Percentiles rank a stretch among this genome's conserved stretches.
These are phyloP conservation scores for Tortricodes alternella DNA, from an alignment of 2,888 invertebrate species.

Conservation along the genomic window DNA sequence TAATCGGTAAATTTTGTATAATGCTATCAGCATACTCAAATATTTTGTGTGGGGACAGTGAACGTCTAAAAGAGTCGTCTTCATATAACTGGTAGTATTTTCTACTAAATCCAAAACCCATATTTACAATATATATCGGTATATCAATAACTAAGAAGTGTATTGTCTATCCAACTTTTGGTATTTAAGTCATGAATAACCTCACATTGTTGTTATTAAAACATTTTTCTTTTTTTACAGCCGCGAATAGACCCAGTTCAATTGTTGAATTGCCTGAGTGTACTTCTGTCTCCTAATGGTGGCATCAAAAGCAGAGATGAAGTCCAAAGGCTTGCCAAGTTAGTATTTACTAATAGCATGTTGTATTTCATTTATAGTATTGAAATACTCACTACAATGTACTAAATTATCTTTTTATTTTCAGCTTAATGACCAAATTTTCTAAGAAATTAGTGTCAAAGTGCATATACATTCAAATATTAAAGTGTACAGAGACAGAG, in stretches of 20 bases:
- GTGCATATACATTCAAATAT: slow-evolving; percentile 96
- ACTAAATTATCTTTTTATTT: slow-evolving; percentile 56
- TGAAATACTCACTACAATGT: neutral
- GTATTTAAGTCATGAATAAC: no score
- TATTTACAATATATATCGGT: no score
- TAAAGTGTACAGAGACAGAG: slow-evolving; percentile 92
- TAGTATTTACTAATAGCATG: slow-evolving; percentile 62
- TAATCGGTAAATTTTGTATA: no score
- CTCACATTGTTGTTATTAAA: neutral
- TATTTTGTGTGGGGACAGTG: no score
- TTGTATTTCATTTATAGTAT: neutral
- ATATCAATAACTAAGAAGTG: no score
- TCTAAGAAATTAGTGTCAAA: slow-evolving; percentile 97
- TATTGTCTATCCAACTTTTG: no score
- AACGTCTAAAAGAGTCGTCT: no score
- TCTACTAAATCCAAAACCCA: no score
- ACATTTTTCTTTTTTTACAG: slow-evolving; percentile 81
- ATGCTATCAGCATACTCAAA: no score
- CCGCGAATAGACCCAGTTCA: slow-evolving; percentile 96
- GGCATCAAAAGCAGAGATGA: slow-evolving; percentile 94
- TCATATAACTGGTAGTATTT: no score
- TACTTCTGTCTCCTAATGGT: slow-evolving; percentile 91
- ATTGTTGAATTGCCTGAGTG: slow-evolving; percentile 93
- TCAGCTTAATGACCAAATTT: slow-evolving; percentile 96
- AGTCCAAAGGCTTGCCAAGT: slow-evolving; percentile 94